Evolutionary conservation across 2,797 vertebrate genomes (phyloP).

Genomic region (Lepus oiostolus): DNA sequence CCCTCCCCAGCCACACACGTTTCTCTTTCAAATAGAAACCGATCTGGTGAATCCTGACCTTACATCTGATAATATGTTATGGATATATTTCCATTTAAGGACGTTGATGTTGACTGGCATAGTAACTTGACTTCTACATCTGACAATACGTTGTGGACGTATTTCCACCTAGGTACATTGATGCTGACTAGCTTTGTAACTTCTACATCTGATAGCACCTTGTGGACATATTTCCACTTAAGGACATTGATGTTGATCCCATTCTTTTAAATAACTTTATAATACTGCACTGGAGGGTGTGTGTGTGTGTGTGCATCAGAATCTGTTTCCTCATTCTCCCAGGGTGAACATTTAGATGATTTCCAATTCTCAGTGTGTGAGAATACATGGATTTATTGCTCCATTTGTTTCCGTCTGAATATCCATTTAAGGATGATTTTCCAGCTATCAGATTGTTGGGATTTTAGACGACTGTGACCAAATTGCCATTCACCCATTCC

Average conservation of each 20-base stretch:
- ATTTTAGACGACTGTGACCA: not conserved
- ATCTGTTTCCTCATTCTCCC: not conserved
- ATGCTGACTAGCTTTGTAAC: no score
- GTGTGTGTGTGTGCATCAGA: not conserved
- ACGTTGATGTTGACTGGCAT: no score
- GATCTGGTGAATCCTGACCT: not conserved
- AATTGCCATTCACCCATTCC: not conserved
- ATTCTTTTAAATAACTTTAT: no score
- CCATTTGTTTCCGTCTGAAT: conserved; percentile 42
- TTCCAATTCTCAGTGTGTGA: conserved; percentile 21
- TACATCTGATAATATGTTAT: no score
- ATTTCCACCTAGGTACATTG: no score
- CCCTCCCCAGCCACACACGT: not conserved
- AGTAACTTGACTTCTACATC: no score
- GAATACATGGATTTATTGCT: not conserved
- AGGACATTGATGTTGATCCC: no score
- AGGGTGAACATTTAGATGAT: conserved; percentile 1
- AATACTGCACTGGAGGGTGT: not conserved
- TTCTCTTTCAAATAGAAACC: not conserved
- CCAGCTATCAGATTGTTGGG: not conserved
- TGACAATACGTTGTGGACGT: no score
- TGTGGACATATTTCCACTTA: no score
- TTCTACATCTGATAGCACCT: no score
- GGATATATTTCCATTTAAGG: no score
- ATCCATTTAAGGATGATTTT: conserved; percentile 17